Evolutionary conservation across 2,888 invertebrate species (phyloP), one percentile per base, ranked within the genome.

Genomic region (Dioctria linearis): DNA sequence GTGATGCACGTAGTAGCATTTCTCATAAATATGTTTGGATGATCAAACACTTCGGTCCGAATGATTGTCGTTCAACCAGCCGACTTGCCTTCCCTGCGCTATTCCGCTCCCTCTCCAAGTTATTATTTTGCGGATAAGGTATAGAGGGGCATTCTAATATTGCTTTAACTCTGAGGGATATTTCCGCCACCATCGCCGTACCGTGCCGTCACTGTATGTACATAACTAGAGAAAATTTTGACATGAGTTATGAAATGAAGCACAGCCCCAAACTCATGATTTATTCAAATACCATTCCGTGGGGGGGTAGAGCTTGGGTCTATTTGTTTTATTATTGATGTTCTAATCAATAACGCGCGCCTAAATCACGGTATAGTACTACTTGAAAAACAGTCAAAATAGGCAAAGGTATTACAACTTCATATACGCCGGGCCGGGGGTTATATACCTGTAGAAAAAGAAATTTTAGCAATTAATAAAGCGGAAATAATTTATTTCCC

Each of bases 1-100:
- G 81, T 81, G 81, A 81, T 81, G 69, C 81, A 81, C 80, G 81
- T 80, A 81, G 63, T 42, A 25, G 25, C 25, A 42, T 46, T 63
- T 42, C 49, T 61, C 76, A 76, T 76, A 63, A 76, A 76, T 63
- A 76, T 76, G 76, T 63, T 76, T 76, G 63, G 76, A 25, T 76
- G 76, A 76, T 76, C 76, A 76, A 76, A 76, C 46, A 76, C 76
- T 76, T 63, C 37, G 73, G 57, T 25, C 42, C 73, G 73, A 75
- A 42, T 42, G 40, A n/a, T 59, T 57, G 73, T 75, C 43, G 54
- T 75, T 43, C 73, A 59, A 40, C 11, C 73, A 59, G 42, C 59
- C 73, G 25, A 25, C 25, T 25, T 25, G 2, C 25, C 25, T 0
- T 25, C 25, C 2, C 25, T 25, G 2, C 25, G 0, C 25, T 25